phyloP scores from a whole-genome alignment of 2,888 invertebrate species.

The Meliscaeva auricollis region DNA sequence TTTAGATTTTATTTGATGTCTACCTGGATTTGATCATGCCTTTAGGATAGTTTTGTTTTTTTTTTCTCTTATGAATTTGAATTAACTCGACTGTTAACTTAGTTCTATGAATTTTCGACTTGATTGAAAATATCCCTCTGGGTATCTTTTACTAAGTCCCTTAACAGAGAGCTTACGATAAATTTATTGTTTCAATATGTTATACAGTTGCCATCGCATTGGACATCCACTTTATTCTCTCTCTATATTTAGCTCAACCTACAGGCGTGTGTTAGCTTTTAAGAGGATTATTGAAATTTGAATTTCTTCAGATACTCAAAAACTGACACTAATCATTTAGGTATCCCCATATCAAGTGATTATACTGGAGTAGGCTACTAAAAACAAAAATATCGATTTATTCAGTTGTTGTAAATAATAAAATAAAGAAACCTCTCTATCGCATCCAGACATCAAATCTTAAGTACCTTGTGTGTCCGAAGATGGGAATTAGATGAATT shows the following conservation, averaged over 20 bases:
- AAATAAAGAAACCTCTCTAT: background rate
- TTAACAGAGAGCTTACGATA: background rate
- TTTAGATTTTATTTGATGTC: background rate
- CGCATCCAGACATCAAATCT: conserved; percentile 25
- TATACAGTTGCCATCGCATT: background rate
- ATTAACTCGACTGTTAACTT: background rate
- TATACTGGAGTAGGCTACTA: conserved; percentile 18
- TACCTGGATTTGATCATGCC: conserved; percentile 5
- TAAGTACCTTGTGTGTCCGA: background rate
- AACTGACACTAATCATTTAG: conserved; percentile 52
- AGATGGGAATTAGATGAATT: background rate
- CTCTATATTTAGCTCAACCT: conserved; percentile 31
- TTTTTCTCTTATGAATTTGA: background rate
- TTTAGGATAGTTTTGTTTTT: background rate
- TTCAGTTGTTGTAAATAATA: conserved; percentile 30
- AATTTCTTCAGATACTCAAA: conserved; percentile 29
- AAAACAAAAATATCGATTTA: conserved; percentile 23
- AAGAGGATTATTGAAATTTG: conserved; percentile 35
- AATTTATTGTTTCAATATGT: conserved; percentile 29
- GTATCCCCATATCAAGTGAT: conserved; percentile 35
- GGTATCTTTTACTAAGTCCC: background rate
- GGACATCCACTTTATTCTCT: background rate
- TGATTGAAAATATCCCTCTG: background rate
- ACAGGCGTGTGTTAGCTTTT: conserved; percentile 16
- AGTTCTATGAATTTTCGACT: conserved; percentile 3